A percentile compares a stretch with the other conserved stretches of the same genome.
phyloP scores from a whole-genome alignment of 2,113 vertebrate species.

The Chrysochloris asiatica region DNA sequence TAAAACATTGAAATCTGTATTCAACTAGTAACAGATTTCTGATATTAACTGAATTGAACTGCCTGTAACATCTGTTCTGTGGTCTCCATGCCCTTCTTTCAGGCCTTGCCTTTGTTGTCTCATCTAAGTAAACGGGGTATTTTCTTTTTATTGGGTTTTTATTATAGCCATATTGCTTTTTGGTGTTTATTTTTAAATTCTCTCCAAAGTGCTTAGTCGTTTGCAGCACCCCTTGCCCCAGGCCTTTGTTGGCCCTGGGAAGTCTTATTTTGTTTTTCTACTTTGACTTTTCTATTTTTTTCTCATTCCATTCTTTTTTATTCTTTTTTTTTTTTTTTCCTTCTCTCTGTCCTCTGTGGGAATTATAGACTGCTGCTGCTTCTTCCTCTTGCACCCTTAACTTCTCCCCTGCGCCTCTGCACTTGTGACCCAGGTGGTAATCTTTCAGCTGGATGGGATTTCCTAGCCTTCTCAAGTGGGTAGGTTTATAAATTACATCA shows the following conservation, averaged over 20 bases:
- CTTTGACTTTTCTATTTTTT: neutral
- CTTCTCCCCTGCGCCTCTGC: neutral
- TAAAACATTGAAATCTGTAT: neutral
- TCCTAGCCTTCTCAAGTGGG: neutral
- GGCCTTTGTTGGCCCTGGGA: neutral
- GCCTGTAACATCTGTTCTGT: neutral
- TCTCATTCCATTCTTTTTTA: neutral
- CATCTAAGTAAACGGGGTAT: neutral
- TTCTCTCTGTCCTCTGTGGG: no score
- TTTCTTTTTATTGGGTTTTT: neutral
- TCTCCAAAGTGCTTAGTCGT: neutral
- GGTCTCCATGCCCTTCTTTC: neutral
- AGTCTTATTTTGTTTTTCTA: neutral
- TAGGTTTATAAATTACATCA: neutral
- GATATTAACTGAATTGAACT: neutral
- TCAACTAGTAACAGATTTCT: neutral
- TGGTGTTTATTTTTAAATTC: neutral
- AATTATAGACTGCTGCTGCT: no score
- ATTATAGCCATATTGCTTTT: neutral
- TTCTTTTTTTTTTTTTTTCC: no score
- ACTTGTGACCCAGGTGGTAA: neutral
- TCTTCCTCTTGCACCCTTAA: no score
- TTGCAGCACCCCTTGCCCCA: neutral
- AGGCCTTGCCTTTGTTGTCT: neutral
- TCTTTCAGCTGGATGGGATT: neutral